Evolutionary conservation across 2,888 invertebrate species (phyloP).

Genomic region (Drepana falcataria): DNA sequence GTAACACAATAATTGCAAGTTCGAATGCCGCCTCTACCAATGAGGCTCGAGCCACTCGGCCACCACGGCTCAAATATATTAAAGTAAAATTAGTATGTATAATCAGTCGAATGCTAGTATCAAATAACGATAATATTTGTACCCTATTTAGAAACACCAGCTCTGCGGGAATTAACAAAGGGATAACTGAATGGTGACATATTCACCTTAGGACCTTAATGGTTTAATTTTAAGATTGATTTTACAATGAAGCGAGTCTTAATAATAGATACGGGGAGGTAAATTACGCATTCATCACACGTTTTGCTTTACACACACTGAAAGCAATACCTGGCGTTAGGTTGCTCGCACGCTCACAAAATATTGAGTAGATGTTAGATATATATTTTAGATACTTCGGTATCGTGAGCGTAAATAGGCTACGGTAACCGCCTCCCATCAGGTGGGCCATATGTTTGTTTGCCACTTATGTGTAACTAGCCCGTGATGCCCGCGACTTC

Average conservation of each 20-base stretch:
- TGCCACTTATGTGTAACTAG: too few relatives aligned
- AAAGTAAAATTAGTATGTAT: too few relatives aligned
- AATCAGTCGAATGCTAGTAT: neutral
- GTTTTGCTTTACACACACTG: neutral
- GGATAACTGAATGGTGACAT: neutral
- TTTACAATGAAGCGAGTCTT: neutral
- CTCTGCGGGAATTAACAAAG: neutral
- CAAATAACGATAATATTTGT: neutral
- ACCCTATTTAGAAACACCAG: neutral
- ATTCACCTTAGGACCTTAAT: neutral
- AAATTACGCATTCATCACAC: slow-evolving; percentile 1
- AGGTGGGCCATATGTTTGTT: too few relatives aligned
- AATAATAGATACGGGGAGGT: neutral
- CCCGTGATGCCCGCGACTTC: too few relatives aligned
- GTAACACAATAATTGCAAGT: too few relatives aligned
- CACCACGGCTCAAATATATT: too few relatives aligned
- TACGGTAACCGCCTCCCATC: too few relatives aligned
- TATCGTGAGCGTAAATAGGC: too few relatives aligned
- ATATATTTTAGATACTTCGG: too few relatives aligned
- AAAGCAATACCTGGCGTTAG: neutral
- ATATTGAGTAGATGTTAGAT: too few relatives aligned
- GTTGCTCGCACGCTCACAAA: neutral
- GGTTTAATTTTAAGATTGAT: neutral
- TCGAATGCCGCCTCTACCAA: too few relatives aligned
- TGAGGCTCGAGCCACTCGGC: too few relatives aligned